Conservation (phyloP, 2,113 vertebrate genomes). For the Glareola pratincola region DNA sequence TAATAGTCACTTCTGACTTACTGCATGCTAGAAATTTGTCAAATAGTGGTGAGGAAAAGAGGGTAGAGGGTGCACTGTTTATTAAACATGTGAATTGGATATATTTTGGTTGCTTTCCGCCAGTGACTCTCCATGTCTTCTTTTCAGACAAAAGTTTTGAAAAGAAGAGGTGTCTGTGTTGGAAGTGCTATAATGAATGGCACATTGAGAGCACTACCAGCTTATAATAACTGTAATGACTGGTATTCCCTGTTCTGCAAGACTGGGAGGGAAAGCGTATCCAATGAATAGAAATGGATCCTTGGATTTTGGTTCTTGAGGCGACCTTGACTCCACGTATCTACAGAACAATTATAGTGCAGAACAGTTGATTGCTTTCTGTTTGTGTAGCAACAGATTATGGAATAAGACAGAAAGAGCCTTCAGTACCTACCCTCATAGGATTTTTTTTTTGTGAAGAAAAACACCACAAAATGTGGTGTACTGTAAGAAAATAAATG, state of each 20-base stretch:
- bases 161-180: not conserved
- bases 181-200: not conserved
- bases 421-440: not conserved
- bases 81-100: not conserved
- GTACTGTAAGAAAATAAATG: not conserved
- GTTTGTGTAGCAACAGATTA: not conserved
- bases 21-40: not conserved
- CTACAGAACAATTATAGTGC: not conserved
- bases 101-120: not conserved
- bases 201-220: not conserved
- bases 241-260: constrained; percentile 27
- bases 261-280: not conserved
- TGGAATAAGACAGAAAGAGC: not conserved
- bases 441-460: not conserved
- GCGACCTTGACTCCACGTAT: not conserved
- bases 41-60: not conserved
- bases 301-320: not conserved
- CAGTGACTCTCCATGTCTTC: not conserved
- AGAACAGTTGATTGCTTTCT: not conserved
- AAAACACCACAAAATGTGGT: not conserved
- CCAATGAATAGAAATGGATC: not conserved
- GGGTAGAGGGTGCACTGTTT: not conserved
- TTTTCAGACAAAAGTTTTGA: not conserved
- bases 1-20: not conserved
- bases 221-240: not conserved